Base-by-base conservation (phyloP, 1,140 invertebrate species). In the Brachionus plicatilis region DNA sequence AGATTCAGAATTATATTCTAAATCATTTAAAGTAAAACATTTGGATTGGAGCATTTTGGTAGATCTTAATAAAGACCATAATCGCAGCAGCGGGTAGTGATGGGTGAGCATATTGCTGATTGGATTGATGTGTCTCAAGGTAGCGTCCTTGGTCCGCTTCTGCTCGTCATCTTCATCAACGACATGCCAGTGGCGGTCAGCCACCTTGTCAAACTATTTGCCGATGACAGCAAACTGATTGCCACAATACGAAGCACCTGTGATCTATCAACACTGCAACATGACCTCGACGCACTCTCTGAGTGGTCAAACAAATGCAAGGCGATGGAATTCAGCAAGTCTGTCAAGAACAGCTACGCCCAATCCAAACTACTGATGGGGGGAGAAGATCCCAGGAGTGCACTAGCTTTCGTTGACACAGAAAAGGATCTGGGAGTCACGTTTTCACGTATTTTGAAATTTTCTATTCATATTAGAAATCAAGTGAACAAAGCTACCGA, bases 121-220 rank as follows among this genome's bases (percentile, higher is more conserved):
- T 68, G 65, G 65, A 14, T 41, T 8, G 27, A 29, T 68, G 65
- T 68, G 27, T 33, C 65, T 9, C 65, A 68, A 41, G 65, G 65
- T 14, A 53, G 47, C 47, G 47, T 53, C 47, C 47, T 53, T 14
- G 47, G 47, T 53, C 47, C 47, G 11, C 43, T 45, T 3, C 43
- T 45, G 43, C 5, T 45, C 43, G 43, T 45, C 3, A 45, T 45
- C 43, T 45, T 78, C 70, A 85, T 85, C 9, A 86, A 85, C 50
- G 85, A 86, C 33, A 45, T 45, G 1, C 43, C 43, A 1, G 43
- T 4, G 43, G 43, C 43, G 3, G 43, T 45, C 43, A 45, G 43
- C 43, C 43, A 45, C 3, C 43, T 45, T 1, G 43, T 45, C 43
- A 45, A 45, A 45, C 43, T 45, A 45, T 45, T 45, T 3, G 43